Percentiles rank a stretch among this genome's conserved stretches.
These are phyloP conservation scores for Misgurnus mizolepis DNA, from an alignment of 2,113 vertebrate species.

Conservation along the genomic window DNA sequence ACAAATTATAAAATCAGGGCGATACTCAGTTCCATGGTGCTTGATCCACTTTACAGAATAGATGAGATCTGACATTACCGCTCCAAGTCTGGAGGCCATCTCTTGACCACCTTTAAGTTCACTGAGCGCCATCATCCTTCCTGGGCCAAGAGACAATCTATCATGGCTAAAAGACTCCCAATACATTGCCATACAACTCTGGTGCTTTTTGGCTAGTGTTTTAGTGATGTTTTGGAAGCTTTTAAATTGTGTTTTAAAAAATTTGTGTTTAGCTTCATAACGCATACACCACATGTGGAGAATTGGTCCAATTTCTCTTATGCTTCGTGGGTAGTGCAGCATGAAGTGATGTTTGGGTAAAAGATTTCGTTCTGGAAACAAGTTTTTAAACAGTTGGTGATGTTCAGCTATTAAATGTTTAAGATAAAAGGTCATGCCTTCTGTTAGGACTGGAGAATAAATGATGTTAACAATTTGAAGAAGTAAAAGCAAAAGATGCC, in stretches of 20 bases:
- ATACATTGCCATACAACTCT: slow-evolving; percentile 36
- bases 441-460: slow-evolving; percentile 36
- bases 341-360: slow-evolving; percentile 24
- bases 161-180: slow-evolving; percentile 30
- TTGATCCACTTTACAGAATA: no score
- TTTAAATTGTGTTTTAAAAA: slow-evolving; percentile 43
- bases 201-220: slow-evolving; percentile 42
- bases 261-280: slow-evolving; percentile 37
- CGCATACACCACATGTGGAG: slow-evolving; percentile 33
- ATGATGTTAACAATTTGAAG: slow-evolving; percentile 53
- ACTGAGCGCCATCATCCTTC: slow-evolving; percentile 8
- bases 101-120: background rate
- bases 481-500: slow-evolving; percentile 50
- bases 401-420: slow-evolving; percentile 55
- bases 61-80: no score
- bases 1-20: no score
- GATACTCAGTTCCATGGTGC: no score
- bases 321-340: slow-evolving; percentile 32
- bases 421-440: slow-evolving; percentile 51
- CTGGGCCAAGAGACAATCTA: slow-evolving; percentile 42
- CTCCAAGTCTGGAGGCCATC: no score
- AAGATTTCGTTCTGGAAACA: slow-evolving; percentile 3
- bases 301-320: slow-evolving; percentile 44
- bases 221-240: slow-evolving; percentile 2
- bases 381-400: slow-evolving; percentile 2